Base-by-base conservation (phyloP, 2,888 invertebrate species). In the Cosmorhoe ocellata region DNA sequence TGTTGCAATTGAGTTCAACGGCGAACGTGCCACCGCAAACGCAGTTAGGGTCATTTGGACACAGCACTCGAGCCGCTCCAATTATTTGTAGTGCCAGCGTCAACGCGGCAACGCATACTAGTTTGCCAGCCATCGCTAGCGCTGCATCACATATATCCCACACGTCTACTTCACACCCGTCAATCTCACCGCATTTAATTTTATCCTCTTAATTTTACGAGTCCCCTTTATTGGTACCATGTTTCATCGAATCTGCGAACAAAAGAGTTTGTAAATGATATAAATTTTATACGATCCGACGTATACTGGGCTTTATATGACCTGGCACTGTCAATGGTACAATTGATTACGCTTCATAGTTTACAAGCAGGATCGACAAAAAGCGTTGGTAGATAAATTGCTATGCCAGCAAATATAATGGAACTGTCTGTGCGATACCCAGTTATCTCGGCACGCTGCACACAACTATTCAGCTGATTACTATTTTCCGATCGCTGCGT, bases 11-110 rank as follows among this genome's bases (percentile, higher is more conserved):
- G 72, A 89, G 80, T 81, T 89, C 89, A 56, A 87, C 68, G 43
- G 85, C 79, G 66, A 88, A 72, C 69, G 84, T 81, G 71, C 86
- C 86, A 61, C 84, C 83, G 63, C 90, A 89, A 83, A 84, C 76
- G 78, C 89, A 90, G 84, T 89, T 86, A 77, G 86, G 83, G 75
- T 86, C 81, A 75, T 72, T 80, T 59, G 87, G 90, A 67, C 89
- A 90, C 74, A 76, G 73, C 68, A 77, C 72, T 56, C 70, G 72
- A 59, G 73, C 70, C 58, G 85, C 87, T 52, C 75, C 81, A 81
- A 86, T 82, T 78, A 82, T 76, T 67, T 84, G 80, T 64, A 84
- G 74, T 63, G 75, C 74, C 61, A 86, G 69, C 69, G 75, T 77
- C 59, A 77, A 71, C 59, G 74, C 74, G 61, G 76, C 71, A 66